Conservation (phyloP, 2,113 vertebrate species). For the Ptilonorhynchus violaceus region DNA sequence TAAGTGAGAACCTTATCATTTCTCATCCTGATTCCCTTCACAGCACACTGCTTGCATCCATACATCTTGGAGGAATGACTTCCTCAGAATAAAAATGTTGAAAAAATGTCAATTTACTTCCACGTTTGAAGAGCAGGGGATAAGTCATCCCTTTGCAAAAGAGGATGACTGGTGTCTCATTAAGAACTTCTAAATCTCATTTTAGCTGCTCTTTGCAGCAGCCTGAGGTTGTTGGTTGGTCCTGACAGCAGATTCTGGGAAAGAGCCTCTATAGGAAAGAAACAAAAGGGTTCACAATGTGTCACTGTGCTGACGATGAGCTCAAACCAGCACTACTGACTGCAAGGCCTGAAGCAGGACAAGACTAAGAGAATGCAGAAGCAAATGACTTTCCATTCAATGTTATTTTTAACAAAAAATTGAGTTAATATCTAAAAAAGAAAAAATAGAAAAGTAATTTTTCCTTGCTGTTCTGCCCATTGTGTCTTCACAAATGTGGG, state of each 20-base stretch:
- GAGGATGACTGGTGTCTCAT: not conserved
- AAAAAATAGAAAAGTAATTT: not conserved
- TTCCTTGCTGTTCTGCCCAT: not conserved
- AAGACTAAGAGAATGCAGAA: not conserved
- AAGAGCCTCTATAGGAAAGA: not conserved
- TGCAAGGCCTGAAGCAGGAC: not conserved
- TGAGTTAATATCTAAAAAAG: not conserved
- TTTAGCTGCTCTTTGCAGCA: not conserved
- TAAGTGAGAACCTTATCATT: rapidly evolving
- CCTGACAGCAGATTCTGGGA: not conserved
- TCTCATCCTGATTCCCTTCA: not conserved
- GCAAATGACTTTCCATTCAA: not conserved
- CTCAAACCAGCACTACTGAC: not conserved
- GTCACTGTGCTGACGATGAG: not conserved
- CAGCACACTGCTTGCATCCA: not conserved
- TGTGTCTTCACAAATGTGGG: conserved; percentile 18
- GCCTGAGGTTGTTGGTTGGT: not conserved
- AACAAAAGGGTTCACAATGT: not conserved
- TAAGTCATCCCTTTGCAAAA: not conserved
- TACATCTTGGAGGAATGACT: not conserved
- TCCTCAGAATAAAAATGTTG: not conserved
- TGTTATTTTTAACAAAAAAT: not conserved
- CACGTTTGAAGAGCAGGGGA: not conserved
- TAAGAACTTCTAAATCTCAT: not conserved
- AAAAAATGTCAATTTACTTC: not conserved